Evolutionary conservation across 1,140 invertebrate species (phyloP), one percentile per base, ranked within the genome.

Genomic region (Arion vulgaris): DNA sequence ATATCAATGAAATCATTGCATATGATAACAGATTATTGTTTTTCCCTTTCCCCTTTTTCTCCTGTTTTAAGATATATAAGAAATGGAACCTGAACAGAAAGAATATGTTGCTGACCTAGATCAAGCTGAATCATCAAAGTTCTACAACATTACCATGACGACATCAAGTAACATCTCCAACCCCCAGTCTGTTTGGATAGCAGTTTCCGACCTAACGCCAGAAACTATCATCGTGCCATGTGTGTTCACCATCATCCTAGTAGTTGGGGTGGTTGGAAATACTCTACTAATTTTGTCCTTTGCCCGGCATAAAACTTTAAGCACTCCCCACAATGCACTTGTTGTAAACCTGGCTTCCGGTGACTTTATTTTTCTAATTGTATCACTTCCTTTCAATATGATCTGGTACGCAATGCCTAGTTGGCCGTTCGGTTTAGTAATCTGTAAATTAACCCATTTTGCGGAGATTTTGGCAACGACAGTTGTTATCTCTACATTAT

Each of bases 251-350:
- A 92, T 97, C 39, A 97, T 98, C 83, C 96, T 98, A 86, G 92
- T 97, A 41, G 94, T 97, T 13, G 97, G 97, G 0, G 94, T 97
- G 0, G 91, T 96, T 0, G 97, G 97, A 36, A 98, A 98, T 91
- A 96, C 96, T 0, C 95, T 96, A 0, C 93, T 98, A 32, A 96
- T 97, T 80, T 94, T 77, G 62, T 88, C 85, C 78, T 86, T 91
- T 36, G 51, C 86, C 75, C 82, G 84, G 7, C 81, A 88, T 72
- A 87, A 85, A 79, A 82, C 78, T 51, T 57, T 90, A 38, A 85
- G 81, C 83, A 97, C 96, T 91, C 95, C 97, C 0, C 97, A 97
- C 17, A 98, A 98, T 91, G 97, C 95, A 92, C 97, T 95, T 94
- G 96, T 97, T 81, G 92, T 95, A 36, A 95, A 94, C 28, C 88